Evolutionary conservation across 1,140 invertebrate species (phyloP), one percentile per base, ranked within the genome.

Genomic region (Aphidius ervi): DNA sequence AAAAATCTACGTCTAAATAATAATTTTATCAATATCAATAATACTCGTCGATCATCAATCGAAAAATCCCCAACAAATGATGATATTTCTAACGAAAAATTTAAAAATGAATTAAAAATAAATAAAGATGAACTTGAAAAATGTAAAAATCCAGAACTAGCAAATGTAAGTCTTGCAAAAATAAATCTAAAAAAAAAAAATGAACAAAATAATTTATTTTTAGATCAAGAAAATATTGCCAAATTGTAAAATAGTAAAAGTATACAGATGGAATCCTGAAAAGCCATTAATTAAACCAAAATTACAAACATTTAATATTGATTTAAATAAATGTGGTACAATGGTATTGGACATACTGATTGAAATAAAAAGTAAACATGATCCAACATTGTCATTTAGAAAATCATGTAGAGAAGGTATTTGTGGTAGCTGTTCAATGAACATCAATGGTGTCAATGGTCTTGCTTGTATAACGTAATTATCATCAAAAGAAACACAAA

Each of bases 201-300:
- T 16, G 16, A 16, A 16, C 16, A 16, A 16, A 16, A 16, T 40
- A 10, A 4, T 54, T 40, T 47, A 16, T 41, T 16, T 16, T 16
- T 16, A 16, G 41, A n/a, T 23, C 0, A 47, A 50, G 43, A 37
- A 47, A 4, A 10, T 40, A 4, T n/a, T 47, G 5, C n/a, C 50
- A 9, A 46, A 37, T 5, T 5, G 88, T 7, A 95, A 96, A 76
- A 90, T 87, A 61, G 93, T 97, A 75, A 85, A 88, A 5, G 86
- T 98, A 48, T 98, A 97, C 74, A 85, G 94, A 77, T 97, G 89
- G 90, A 92, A 96, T 79, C 96, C 96, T 3, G 95, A 98, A 67
- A 88, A 91, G 72, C 86, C 85, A 16, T 82, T 82, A 1, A 83
- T 86, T 47, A 87, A 89, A 70, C 90, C 91, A 1, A 81, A 81